Evolutionary conservation across 2,113 vertebrate species (phyloP), one percentile per base, ranked within the genome.

Genomic region (Sebastes fasciatus): DNA sequence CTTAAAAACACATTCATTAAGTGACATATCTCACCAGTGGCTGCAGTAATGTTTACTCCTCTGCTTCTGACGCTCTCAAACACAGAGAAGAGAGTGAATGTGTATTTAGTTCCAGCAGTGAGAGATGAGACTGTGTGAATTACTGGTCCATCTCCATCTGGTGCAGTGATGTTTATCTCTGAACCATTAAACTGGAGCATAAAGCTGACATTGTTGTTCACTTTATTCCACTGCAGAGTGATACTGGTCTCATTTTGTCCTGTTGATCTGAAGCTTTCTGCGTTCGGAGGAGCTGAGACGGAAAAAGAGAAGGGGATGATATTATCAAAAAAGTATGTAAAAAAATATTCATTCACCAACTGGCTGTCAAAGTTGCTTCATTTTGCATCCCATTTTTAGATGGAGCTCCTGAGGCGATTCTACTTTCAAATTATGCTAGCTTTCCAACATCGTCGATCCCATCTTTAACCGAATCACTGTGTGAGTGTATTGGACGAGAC

Each of bases 31-130:
- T 75, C 21, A 86, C 86, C 65, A 46, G 83, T 86, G 0, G 40
- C 40, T 54, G 78, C 86, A 54, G 8, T 26, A 11, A 86, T 67
- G 40, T 0, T 52, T 1, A 65, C 16, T 86, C 89, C 87, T 45
- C 1, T 80, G 77, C 87, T 91, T 43, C 1, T 73, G 77, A 79
- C 0, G 0, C 1, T 61, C 9, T 76, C 55, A 69, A 55, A 79
- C 75, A 87, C 76, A 77, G 81, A 85, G 81, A 69, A 70, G n/a
- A 89, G 80, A 69, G 60, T 88, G 63, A 89, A 88, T 5, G 2
- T 55, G 70, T 89, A 89, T 68, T 42, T 0, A 60, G 85, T 84
- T 80, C 57, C 83, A 74, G 79, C 46, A 70, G 23, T 74, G 12
- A 89, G 84, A 65, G 43, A 49, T 48, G 79, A 73, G 40, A 87